A percentile compares a stretch with the other conserved stretches of the same genome.
Conservation (phyloP, 2,113 vertebrate genomes). For the Mirza zaza region DNA sequence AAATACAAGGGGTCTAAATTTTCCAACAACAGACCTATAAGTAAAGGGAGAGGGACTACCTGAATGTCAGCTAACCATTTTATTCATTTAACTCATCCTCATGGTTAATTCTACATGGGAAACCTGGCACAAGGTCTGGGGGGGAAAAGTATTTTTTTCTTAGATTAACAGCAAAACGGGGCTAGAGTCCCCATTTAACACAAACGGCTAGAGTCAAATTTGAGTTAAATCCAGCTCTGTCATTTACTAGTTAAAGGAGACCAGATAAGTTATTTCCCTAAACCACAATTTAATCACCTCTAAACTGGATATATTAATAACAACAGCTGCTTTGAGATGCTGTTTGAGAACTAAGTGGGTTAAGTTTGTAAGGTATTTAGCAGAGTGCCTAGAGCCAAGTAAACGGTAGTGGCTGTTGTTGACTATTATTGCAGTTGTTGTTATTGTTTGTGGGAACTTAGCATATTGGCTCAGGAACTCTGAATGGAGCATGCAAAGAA, state of each 20-base stretch:
- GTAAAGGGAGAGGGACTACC: background rate
- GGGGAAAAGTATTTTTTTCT: background rate
- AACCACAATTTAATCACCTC: background rate
- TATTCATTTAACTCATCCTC: background rate
- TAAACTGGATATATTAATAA: background rate
- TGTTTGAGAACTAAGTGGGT: background rate
- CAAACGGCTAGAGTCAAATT: background rate
- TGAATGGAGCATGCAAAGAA: background rate
- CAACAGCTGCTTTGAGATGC: background rate
- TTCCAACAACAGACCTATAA: background rate
- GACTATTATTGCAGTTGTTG: background rate
- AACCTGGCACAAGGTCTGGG: background rate
- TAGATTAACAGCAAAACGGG: conserved; percentile 33
- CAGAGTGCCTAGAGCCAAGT: background rate
- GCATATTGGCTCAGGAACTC: background rate
- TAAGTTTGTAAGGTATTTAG: background rate
- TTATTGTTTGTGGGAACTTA: background rate
- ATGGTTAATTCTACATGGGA: background rate
- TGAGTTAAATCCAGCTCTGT: background rate
- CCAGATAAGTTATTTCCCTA: background rate
- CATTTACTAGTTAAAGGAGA: conserved; percentile 11
- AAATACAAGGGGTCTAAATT: background rate
- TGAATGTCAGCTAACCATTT: background rate
- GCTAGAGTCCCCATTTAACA: no score
- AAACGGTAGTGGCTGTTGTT: background rate